Evolutionary conservation across 2,888 invertebrate genomes (phyloP).

Genomic region (Lampropteryx suffumata): DNA sequence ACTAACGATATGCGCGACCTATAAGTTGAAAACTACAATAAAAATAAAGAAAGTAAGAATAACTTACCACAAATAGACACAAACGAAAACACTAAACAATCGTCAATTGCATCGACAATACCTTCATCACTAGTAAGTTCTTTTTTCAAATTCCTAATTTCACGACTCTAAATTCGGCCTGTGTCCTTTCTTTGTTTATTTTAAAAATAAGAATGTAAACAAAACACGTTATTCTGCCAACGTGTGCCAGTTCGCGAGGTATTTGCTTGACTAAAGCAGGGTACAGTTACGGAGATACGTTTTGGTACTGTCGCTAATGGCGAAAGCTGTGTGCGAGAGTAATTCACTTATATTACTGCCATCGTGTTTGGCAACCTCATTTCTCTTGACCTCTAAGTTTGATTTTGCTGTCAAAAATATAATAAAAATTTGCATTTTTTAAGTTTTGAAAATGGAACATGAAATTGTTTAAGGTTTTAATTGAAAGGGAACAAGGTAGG

Average conservation of each 20-base stretch:
- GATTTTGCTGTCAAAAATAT: too few relatives aligned
- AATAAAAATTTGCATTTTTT: too few relatives aligned
- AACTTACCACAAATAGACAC: conserved; percentile 7
- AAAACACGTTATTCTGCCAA: conserved; percentile 4
- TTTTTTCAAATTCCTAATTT: conserved; percentile 5
- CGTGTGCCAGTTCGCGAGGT: conserved; percentile 16
- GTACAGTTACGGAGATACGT: conserved; percentile 18
- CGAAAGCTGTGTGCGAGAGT: conserved; percentile 34
- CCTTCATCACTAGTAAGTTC: conserved; percentile 2
- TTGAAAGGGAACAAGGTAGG: too few relatives aligned
- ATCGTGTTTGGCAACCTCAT: conserved; percentile 23
- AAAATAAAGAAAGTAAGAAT: conserved; percentile 13
- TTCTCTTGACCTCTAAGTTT: conserved; percentile 26
- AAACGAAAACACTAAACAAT: conserved; percentile 6
- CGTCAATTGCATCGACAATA: neutral
- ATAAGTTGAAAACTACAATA: neutral
- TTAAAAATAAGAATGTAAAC: conserved; percentile 1
- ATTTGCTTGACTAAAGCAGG: conserved; percentile 19
- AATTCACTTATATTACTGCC: conserved; percentile 37
- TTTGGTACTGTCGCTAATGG: conserved; percentile 19
- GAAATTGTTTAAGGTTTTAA: too few relatives aligned
- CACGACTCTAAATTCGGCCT: neutral
- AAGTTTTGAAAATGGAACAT: too few relatives aligned
- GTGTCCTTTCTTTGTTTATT: neutral
- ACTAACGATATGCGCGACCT: neutral